phyloP scores from a whole-genome alignment of 2,888 invertebrate species.

The Brachycybe producta region DNA sequence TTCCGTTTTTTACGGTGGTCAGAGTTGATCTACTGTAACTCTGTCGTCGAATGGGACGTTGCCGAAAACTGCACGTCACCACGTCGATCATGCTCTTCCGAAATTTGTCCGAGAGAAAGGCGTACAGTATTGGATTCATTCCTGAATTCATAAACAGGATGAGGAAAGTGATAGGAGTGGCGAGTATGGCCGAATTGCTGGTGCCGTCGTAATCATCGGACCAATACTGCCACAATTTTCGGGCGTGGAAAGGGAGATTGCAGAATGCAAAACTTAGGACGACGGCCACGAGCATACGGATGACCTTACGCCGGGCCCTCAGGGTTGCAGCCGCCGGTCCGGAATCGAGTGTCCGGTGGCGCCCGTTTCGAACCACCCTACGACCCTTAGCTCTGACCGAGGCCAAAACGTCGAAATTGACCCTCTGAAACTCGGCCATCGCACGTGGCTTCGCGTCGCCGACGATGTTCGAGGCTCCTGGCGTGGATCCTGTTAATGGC shows the following conservation, averaged over 20 bases:
- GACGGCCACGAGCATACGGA: conserved; percentile 75
- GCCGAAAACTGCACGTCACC: conserved; percentile 43
- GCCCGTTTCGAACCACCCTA: not conserved
- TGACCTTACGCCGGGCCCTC: conserved; percentile 67
- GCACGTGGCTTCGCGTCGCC: not conserved
- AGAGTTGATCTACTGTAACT: conserved; percentile 3
- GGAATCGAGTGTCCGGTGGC: conserved; percentile 18
- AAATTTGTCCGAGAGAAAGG: conserved; percentile 69
- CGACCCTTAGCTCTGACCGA: not conserved
- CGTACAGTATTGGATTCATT: conserved; percentile 79
- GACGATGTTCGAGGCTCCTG: not conserved
- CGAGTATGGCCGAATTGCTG: conserved; percentile 57
- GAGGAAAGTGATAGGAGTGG: conserved; percentile 74
- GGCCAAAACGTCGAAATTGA: not conserved
- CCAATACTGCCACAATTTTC: conserved; percentile 80
- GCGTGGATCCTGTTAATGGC: not conserved
- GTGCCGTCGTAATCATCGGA: conserved; percentile 53
- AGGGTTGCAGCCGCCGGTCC: conserved; percentile 39
- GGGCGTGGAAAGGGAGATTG: conserved; percentile 76
- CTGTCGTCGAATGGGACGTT: conserved; percentile 1
- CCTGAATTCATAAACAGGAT: conserved; percentile 81
- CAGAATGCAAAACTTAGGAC: conserved; percentile 78
- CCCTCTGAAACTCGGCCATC: not conserved
- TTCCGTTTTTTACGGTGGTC: no score
- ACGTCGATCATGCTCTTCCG: conserved; percentile 72